Evolutionary conservation across 53 echinoderm and acorn worm species (phyloP).

Genomic region (Henricia sp.): DNA sequence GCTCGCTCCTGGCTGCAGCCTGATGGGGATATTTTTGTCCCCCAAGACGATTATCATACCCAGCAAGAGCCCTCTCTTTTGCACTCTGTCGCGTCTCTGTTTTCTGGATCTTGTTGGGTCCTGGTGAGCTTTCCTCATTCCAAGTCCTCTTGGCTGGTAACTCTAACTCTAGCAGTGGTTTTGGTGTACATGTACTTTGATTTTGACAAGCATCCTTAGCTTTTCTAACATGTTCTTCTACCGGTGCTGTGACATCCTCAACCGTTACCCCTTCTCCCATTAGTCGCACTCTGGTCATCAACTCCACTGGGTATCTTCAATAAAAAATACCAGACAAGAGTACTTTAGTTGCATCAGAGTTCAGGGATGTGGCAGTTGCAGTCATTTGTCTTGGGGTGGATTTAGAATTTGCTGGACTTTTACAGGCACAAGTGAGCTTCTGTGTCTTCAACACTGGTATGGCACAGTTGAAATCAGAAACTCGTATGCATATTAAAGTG

Average conservation of each 20-base stretch:
- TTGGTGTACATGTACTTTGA: background rate
- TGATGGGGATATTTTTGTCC: background rate
- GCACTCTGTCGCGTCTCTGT: background rate
- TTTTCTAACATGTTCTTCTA: background rate
- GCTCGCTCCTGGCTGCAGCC: background rate
- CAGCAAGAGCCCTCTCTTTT: background rate
- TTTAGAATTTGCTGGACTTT: no score
- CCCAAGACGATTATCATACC: background rate
- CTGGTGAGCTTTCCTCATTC: background rate
- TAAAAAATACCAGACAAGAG: constrained; percentile 42
- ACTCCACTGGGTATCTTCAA: constrained; percentile 72
- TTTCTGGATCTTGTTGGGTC: constrained; percentile 4
- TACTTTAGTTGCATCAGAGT: background rate
- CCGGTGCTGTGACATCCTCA: background rate
- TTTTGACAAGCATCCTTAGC: background rate
- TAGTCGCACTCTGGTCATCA: constrained; percentile 71
- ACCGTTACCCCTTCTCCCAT: constrained; percentile 44
- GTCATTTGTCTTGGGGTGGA: no score
- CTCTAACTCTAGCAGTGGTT: background rate
- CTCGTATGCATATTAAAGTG: no score
- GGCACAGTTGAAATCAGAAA: background rate
- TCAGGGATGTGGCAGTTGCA: no score
- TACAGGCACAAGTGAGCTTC: no score
- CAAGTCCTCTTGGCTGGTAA: background rate
- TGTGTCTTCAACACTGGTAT: no score